Percentiles rank a stretch among this genome's conserved stretches.
These are phyloP conservation scores for Heptranchias perlo DNA, from an alignment of 2,113 vertebrate genomes.

Conservation along the genomic window DNA sequence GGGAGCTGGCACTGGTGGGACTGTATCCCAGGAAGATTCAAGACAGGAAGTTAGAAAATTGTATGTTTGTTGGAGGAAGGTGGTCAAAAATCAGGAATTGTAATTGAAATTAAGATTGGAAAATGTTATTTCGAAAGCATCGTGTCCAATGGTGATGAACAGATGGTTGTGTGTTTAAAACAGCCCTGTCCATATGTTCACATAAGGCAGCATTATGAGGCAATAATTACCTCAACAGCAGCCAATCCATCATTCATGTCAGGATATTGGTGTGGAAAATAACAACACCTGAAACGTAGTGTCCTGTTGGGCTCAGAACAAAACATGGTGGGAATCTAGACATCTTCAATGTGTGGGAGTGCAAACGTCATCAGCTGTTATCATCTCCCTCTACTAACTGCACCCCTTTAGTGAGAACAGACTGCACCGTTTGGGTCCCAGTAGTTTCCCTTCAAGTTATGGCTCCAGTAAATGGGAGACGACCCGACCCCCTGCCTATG, in stretches of 20 bases:
- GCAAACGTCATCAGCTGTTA: not conserved
- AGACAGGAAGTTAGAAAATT: not conserved
- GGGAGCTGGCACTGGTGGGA: not conserved
- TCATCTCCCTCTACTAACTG: not conserved
- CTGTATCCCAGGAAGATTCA: too few relatives aligned
- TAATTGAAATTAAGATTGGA: not conserved
- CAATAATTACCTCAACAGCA: conserved; percentile 29
- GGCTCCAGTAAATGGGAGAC: not conserved
- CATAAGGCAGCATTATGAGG: conserved; percentile 35
- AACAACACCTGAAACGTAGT: not conserved
- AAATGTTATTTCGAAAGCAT: not conserved
- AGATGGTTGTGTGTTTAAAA: conserved; percentile 33
- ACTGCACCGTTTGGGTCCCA: not conserved
- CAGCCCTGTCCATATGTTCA: conserved; percentile 10
- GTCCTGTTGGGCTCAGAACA: not conserved
- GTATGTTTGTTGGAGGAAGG: not conserved
- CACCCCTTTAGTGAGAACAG: not conserved
- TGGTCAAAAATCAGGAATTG: not conserved
- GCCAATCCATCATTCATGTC: conserved; percentile 34
- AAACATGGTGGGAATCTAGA: not conserved
- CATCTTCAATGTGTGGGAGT: not conserved
- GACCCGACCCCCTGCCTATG: rapidly evolving
- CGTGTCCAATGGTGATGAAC: conserved; percentile 24
- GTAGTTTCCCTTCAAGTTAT: not conserved
- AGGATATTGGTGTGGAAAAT: not conserved